A percentile compares a stretch with the other conserved stretches of the same genome.
Conservation (phyloP, 2,888 invertebrate species). For the Carcina quercana region DNA sequence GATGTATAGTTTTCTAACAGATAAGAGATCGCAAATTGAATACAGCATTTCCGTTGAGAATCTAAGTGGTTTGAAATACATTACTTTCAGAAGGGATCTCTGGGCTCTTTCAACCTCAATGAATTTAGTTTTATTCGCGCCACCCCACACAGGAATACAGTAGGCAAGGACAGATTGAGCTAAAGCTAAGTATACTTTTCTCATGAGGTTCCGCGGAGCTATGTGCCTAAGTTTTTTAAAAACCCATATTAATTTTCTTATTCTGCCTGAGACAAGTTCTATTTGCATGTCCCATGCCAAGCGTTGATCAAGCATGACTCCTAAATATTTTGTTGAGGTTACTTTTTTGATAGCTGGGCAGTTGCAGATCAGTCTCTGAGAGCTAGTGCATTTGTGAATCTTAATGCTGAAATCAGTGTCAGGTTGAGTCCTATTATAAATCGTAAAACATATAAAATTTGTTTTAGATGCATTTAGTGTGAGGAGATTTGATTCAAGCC, state of each 20-base stretch:
- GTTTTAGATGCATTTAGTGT: conserved; percentile 4
- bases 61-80: conserved; percentile 7
- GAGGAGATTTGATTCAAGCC: conserved; percentile 5
- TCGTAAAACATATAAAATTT: conserved; percentile 3
- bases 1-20: too few species aligned
- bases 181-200: conserved; percentile 5
- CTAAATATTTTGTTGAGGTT: conserved; percentile 3
- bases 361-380: neutral
- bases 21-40: too few species aligned
- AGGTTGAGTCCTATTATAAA: conserved; percentile 45
- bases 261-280: neutral
- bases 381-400: neutral
- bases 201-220: neutral
- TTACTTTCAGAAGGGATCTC: conserved; percentile 8
- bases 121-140: conserved; percentile 7
- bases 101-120: conserved; percentile 10
- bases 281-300: conserved; percentile 2
- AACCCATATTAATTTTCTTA: conserved; percentile 10
- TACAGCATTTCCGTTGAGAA: too few species aligned
- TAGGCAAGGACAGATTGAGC: conserved; percentile 8
- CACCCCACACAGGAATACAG: conserved; percentile 12
- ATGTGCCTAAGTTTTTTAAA: conserved; percentile 6
- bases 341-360: conserved; percentile 2
- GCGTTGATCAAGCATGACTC: conserved; percentile 2
- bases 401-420: neutral